Evolutionary conservation across 2,888 invertebrate species (phyloP), one percentile per base, ranked within the genome.

Genomic region (Drepanosiphum platanoidis): DNA sequence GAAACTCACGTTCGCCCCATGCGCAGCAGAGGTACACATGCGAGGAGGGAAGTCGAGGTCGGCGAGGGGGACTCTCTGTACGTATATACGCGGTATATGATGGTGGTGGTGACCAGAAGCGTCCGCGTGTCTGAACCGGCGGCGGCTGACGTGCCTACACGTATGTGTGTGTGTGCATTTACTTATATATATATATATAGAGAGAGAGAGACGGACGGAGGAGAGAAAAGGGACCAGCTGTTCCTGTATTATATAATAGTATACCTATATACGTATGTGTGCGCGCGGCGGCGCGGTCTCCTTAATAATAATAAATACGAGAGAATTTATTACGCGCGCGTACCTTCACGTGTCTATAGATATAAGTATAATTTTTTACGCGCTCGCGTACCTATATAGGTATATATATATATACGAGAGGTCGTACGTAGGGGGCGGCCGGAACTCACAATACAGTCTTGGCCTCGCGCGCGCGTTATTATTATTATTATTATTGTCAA

Each of bases 81-180:
- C 18, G 70, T 9, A 22, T 30, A 66, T 52, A 58, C n/a, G n/a
- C 13, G 36, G n/a, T 34, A 34, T 30, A 9, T 64, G 39, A 36
- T 7, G 68, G 18, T 22, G 18, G n/a, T 52, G 52, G 52, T 52
- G 64, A 84, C 84, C 84, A 84, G 75, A 75, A 84, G 77, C 84
- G 84, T 84, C 84, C 84, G 84, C 75, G 52, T 77, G 58, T 84
- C 77, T 84, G 84, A 84, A 83, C n/a, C 72, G 22, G 32, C 72
- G 27, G 42, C 42, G 39, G 64, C 32, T 30, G 75, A 61, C 71
- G 42, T 66, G 75, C 68, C 46, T 3, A 18, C 8, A 15, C 42
- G 42, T 52, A 22, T 52, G 15, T 52, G 11, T 18, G 27, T 15
- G 13, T 32, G 18, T 39, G 11, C 18, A 27, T 39, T 3, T 13